Percentiles rank a stretch among this genome's conserved stretches.
Conservation (phyloP, 2,888 invertebrate genomes). For the Aphidius colemani region DNA sequence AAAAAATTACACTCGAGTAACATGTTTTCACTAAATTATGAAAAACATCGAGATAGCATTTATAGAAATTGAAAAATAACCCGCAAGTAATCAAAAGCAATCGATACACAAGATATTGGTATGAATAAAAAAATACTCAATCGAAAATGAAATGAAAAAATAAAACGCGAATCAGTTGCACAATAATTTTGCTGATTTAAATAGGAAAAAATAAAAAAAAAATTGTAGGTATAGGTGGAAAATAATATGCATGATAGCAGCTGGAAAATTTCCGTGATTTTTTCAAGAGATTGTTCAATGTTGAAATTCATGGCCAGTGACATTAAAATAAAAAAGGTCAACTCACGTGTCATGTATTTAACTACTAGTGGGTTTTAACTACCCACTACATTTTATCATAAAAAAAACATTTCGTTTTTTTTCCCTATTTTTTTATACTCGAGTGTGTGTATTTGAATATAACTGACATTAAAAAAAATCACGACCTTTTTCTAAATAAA, state of each 20-base stretch:
- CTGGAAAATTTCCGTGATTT: conserved; percentile 3
- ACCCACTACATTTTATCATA: too few relatives aligned
- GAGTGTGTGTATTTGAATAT: too few relatives aligned
- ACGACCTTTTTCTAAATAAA: not conserved
- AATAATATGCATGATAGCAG: conserved; percentile 6
- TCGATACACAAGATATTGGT: too few relatives aligned
- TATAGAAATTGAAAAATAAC: too few relatives aligned
- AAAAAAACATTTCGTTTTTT: too few relatives aligned
- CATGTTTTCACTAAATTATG: not conserved
- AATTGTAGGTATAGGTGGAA: not conserved
- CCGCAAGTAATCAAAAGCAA: too few relatives aligned
- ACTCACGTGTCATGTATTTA: not conserved
- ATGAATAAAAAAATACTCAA: too few relatives aligned
- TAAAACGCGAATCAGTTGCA: not conserved
- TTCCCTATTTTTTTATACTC: too few relatives aligned
- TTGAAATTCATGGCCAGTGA: conserved; percentile 11
- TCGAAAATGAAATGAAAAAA: not conserved
- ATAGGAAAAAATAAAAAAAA: conserved; percentile 5
- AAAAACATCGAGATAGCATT: too few relatives aligned
- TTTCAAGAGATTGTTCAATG: conserved; percentile 8
- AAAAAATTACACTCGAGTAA: not conserved
- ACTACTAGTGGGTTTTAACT: too few relatives aligned
- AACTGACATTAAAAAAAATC: too few relatives aligned
- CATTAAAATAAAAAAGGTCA: conserved; percentile 18
- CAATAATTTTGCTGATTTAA: not conserved